Conservation (phyloP, 2,113 vertebrate species). For the Trematocara marginatum region DNA sequence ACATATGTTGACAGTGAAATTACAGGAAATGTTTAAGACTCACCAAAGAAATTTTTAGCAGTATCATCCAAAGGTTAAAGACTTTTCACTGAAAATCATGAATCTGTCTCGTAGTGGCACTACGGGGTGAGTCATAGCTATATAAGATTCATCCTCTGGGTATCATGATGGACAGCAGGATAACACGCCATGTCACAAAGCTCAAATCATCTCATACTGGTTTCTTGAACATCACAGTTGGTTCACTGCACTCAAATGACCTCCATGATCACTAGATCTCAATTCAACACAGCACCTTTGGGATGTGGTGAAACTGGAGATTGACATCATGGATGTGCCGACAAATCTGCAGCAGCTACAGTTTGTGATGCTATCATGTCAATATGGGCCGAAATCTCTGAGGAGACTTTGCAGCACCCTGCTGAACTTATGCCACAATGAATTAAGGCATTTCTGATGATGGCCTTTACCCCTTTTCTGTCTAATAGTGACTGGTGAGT, state of each 20-base stretch:
- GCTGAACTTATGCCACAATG: neutral
- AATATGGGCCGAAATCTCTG: neutral
- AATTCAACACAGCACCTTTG: neutral
- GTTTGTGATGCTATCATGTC: neutral
- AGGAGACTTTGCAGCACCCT: neutral
- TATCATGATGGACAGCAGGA: neutral
- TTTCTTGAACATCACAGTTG: neutral
- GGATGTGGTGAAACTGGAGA: neutral
- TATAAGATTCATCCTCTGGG: neutral
- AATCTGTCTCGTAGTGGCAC: neutral
- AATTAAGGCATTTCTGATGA: neutral
- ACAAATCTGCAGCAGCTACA: neutral
- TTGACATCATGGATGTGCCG: accelerated
- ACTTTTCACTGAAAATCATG: neutral
- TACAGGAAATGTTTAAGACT: neutral
- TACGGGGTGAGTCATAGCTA: neutral
- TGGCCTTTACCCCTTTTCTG: neutral
- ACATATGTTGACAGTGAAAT: neutral
- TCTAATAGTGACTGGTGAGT: neutral
- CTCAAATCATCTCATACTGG: neutral
- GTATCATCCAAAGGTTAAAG: neutral
- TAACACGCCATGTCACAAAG: neutral
- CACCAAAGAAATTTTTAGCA: neutral
- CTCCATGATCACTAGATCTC: neutral
- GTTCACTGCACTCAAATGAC: neutral